phyloP scores from a whole-genome alignment of 1,140 invertebrate species.

The Megalonaias nervosa region DNA sequence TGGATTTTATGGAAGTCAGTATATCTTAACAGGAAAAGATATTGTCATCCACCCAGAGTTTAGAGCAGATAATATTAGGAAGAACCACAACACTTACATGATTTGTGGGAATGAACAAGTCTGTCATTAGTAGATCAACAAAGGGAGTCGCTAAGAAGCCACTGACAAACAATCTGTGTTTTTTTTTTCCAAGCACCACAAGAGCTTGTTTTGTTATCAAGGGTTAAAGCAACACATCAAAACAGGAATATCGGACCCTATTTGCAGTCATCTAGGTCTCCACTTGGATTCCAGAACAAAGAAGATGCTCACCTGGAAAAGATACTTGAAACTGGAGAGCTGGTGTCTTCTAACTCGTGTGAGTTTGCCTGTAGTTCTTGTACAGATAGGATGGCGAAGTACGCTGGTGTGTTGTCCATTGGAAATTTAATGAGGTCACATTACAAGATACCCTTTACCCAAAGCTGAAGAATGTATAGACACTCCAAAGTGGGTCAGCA shows the following conservation, averaged over 20 bases:
- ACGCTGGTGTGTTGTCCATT: conserved; percentile 19
- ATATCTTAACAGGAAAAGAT: too few species aligned
- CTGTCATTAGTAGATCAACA: too few species aligned
- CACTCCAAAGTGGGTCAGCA: not conserved
- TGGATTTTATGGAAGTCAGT: too few species aligned
- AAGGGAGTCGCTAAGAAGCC: too few species aligned
- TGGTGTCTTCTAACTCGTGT: conserved; percentile 1
- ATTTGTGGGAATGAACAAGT: too few species aligned
- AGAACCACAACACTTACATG: too few species aligned
- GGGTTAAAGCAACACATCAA: conserved; percentile 27
- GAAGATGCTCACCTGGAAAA: conserved; percentile 22
- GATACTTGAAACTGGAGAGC: conserved; percentile 10
- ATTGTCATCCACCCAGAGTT: too few species aligned
- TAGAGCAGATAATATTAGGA: too few species aligned
- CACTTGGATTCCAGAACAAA: conserved; percentile 22
- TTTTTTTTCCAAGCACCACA: too few species aligned
- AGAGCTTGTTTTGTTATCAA: too few species aligned
- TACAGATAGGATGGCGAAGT: conserved; percentile 12
- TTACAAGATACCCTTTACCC: conserved; percentile 13
- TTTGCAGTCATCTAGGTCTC: conserved; percentile 28
- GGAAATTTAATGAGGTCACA: conserved; percentile 1
- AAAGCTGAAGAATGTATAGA: conserved; percentile 15
- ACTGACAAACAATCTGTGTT: too few species aligned
- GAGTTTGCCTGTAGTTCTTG: conserved; percentile 4
- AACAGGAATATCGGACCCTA: conserved; percentile 18